Percentiles rank a stretch among this genome's conserved stretches.
Evolutionary conservation across 2,113 vertebrate species (phyloP).

Genomic region (Tragelaphus buxtoni): DNA sequence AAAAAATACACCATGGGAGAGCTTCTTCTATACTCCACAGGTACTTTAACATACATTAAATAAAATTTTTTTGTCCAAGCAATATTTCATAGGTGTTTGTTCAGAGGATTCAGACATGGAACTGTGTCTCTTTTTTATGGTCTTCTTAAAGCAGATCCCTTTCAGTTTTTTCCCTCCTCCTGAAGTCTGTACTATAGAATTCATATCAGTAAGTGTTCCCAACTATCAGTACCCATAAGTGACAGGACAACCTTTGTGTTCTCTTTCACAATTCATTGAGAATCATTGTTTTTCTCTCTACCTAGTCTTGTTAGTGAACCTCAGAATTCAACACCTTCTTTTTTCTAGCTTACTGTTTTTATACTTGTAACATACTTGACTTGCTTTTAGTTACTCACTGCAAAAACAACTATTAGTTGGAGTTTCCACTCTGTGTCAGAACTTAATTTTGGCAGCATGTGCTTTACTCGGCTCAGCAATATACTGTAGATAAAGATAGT

Average conservation of each 20-base stretch:
- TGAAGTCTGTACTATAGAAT: neutral
- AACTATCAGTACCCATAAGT: neutral
- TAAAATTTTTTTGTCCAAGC: neutral
- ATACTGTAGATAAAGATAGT: neutral
- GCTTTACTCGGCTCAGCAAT: neutral
- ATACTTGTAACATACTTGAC: neutral
- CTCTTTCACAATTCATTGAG: neutral
- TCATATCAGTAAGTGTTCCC: neutral
- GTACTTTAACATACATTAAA: neutral
- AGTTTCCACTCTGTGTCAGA: neutral
- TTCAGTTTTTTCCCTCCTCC: neutral
- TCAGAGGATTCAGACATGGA: neutral
- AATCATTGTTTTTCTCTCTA: neutral
- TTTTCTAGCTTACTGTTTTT: neutral
- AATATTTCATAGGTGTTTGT: slow-evolving; percentile 1
- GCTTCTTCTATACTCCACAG: neutral
- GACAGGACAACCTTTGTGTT: neutral
- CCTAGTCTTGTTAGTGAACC: neutral
- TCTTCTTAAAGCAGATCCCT: neutral
- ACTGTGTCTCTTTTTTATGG: neutral
- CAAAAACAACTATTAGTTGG: neutral
- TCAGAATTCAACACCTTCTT: neutral
- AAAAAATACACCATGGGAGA: neutral
- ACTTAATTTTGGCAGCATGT: neutral
- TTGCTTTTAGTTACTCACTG: neutral